phyloP scores from a whole-genome alignment of 53 echinoderm and acorn worm species.

The Antedon mediterranea region DNA sequence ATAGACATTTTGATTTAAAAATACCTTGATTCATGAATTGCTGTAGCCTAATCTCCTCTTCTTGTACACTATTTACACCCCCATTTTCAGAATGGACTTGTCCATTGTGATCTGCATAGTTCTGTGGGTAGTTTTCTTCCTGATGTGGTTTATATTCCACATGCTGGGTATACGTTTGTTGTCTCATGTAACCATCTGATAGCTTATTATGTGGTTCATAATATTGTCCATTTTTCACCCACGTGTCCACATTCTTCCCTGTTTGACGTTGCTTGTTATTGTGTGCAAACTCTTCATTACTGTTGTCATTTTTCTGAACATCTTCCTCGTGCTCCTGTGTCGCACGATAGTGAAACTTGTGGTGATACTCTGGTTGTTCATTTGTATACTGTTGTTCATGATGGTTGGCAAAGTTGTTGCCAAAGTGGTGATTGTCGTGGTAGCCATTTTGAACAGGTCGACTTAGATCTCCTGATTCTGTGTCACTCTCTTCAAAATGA shows the following conservation, averaged over 20 bases:
- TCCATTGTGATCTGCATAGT: not conserved
- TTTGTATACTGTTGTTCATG: constrained; percentile 12
- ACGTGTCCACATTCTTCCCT: not conserved
- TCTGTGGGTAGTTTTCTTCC: not conserved
- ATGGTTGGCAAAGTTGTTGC: constrained; percentile 4
- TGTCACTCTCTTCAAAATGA: not conserved
- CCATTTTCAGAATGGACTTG: constrained; percentile 12
- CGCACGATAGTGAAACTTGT: not conserved
- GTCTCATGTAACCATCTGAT: no score
- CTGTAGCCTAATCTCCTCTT: constrained; percentile 6
- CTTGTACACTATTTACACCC: not conserved
- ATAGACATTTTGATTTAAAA: no score
- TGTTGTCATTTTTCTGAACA: not conserved
- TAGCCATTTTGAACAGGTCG: constrained; percentile 12
- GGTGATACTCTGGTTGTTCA: not conserved
- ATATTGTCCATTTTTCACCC: not conserved
- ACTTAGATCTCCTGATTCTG: constrained; percentile 6
- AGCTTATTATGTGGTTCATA: not conserved
- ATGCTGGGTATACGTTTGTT: not conserved
- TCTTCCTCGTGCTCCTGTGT: not conserved
- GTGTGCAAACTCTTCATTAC: not conserved
- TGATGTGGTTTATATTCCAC: not conserved
- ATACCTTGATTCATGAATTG: constrained; percentile 19
- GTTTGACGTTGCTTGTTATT: not conserved
- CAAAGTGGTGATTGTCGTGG: constrained; percentile 13